A percentile compares a stretch with the other conserved stretches of the same genome.
phyloP scores from a whole-genome alignment of 2,888 invertebrate species.

The Phragmatobia fuliginosa region DNA sequence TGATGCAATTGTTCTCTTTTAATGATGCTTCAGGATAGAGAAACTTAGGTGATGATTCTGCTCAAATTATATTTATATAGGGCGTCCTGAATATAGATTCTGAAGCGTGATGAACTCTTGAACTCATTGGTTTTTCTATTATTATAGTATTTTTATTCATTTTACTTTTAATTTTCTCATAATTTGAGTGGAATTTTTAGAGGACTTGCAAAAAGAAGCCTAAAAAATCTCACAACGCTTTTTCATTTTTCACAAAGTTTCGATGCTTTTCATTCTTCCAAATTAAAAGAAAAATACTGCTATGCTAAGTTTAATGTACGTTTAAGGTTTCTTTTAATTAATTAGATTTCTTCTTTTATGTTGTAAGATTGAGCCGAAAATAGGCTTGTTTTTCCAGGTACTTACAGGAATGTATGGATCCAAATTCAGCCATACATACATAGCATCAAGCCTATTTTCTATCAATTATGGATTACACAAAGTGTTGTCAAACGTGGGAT shows the following conservation, averaged over 20 bases:
- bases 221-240: neutral
- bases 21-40: neutral
- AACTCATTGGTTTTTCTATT: too few relatives aligned
- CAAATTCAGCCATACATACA: too few relatives aligned
- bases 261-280: neutral
- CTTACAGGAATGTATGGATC: neutral
- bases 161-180: neutral
- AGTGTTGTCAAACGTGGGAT: too few relatives aligned
- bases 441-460: too few relatives aligned
- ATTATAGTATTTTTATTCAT: neutral
- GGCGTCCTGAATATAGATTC: neutral
- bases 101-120: neutral
- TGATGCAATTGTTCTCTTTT: neutral
- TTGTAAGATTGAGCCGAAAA: neutral
- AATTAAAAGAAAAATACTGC: neutral
- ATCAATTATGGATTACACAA: too few relatives aligned
- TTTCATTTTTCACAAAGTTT: neutral
- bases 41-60: neutral
- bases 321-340: neutral
- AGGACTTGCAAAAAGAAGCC: neutral
- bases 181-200: neutral
- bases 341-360: neutral
- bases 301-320: neutral
- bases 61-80: neutral
- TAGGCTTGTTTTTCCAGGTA: neutral